Evolutionary conservation across 2,797 vertebrate genomes (phyloP), one percentile per base, ranked within the genome.

Genomic region (Galagoides demidoff): DNA sequence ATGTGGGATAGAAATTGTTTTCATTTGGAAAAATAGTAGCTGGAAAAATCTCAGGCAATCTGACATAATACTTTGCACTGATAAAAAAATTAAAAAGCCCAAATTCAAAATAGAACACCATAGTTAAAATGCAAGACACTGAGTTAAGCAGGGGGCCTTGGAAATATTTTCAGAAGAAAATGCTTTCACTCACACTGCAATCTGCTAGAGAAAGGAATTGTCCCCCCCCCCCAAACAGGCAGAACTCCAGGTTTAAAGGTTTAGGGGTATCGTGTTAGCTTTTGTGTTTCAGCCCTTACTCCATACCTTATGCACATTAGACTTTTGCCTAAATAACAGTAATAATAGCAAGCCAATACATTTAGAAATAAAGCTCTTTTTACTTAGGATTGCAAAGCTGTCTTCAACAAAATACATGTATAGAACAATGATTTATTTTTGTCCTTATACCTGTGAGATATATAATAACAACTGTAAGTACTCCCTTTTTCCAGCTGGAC

Each of bases 121-220:
- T 11, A 52, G 17, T 20, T 85, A 78, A 86, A 93, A 81, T 52
- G 49, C 7, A 83, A 94, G 43, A 90, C 89, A 88, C 17, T 59
- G 29, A 89, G 37, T 83, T 27, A 77, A 23, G 37, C 59, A 89
- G 37, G 34, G 66, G 34, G 8, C 10, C 22, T 95, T 27, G 49
- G 27, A 95, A 85, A 92, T 79, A 29, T 81, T 92, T 90, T 63
- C 68, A 29, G 52, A 84, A 64, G 29, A 78, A 57, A 94, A 77
- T n/a, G 11, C 14, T 23, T 78, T 59, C 39, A 20, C 37, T 91
- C 79, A 86, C 8, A 92, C 7, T 19, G 11, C 19, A 81, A 59
- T 14, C 29, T 13, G 49, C 6, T 45, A 11, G 34, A 76, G n/a
- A 39, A 71, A 27, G 6, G 16, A 79, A 52, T 22, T 85, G n/a